Conservation (phyloP, 1,140 invertebrate species). For the Diuraphis noxia region DNA sequence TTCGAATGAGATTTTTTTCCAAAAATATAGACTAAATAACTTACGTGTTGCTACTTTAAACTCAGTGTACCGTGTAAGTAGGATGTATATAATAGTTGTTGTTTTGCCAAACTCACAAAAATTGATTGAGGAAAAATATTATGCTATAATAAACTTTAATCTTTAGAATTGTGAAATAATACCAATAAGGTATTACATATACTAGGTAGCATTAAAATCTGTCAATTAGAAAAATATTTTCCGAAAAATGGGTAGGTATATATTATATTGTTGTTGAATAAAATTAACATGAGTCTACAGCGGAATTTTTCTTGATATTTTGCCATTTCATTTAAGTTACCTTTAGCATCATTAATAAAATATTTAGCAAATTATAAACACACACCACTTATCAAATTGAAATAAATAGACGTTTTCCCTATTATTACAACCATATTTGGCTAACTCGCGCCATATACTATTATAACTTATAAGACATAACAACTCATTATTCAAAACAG, state of each 20-base stretch:
- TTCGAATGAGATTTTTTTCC: not conserved
- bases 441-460: not conserved
- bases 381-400: not conserved
- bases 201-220: not conserved
- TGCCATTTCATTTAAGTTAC: not conserved
- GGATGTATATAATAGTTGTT: not conserved
- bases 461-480: not conserved
- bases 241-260: not conserved
- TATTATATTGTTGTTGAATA: not conserved
- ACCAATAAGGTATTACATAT: not conserved
- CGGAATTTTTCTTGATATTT: not conserved
- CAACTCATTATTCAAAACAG: not conserved
- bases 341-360: not conserved
- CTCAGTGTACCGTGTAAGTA: too few species aligned
- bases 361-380: not conserved
- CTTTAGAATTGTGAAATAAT: not conserved
- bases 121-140: not conserved
- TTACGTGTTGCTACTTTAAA: not conserved
- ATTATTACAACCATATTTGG: not conserved
- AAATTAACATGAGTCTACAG: not conserved
- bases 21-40: not conserved
- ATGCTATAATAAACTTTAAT: not conserved
- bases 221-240: not conserved
- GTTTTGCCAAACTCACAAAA: not conserved
- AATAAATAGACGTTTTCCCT: not conserved